A percentile compares a stretch with the other conserved stretches of the same genome.
Evolutionary conservation across 2,888 invertebrate genomes (phyloP).

Genomic region (Serripes groenlandicus): DNA sequence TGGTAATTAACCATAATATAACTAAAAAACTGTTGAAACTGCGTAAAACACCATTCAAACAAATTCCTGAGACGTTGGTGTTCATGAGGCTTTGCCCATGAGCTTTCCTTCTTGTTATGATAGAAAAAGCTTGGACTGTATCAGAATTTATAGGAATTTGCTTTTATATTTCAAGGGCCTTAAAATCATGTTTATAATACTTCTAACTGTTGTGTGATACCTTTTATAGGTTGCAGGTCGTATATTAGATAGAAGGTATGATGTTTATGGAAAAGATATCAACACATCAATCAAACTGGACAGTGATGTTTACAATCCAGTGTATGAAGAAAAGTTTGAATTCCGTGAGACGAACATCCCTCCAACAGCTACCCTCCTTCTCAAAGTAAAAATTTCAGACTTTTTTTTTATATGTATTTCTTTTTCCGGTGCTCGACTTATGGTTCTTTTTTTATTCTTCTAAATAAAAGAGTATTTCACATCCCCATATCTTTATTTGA

Average conservation of each 20-base stretch:
- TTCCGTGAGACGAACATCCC: slow-evolving; percentile 83
- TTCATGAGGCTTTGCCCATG: no score
- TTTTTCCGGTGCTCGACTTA: neutral
- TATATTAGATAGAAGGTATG: slow-evolving; percentile 81
- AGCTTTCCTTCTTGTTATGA: no score
- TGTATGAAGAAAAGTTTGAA: slow-evolving; percentile 83
- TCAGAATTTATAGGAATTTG: no score
- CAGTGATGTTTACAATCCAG: slow-evolving; percentile 85
- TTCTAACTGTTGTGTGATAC: slow-evolving; percentile 28
- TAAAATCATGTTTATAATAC: neutral
- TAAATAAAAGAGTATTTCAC: no score
- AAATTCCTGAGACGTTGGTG: no score
- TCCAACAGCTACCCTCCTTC: slow-evolving; percentile 83
- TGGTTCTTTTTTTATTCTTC: neutral
- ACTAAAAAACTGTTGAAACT: no score
- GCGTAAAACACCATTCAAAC: no score
- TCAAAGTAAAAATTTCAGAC: slow-evolving; percentile 78
- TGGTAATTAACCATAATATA: no score
- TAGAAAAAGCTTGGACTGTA: no score
- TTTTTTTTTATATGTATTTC: neutral
- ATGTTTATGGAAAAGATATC: slow-evolving; percentile 82
- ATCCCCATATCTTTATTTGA: no score
- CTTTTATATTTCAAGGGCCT: no score
- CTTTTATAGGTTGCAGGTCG: slow-evolving; percentile 82
- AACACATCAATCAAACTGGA: slow-evolving; percentile 80